These are phyloP conservation scores for Isaurus tuberculatus DNA, from an alignment of 92 coral and sea anemone species.

Conservation along the genomic window DNA sequence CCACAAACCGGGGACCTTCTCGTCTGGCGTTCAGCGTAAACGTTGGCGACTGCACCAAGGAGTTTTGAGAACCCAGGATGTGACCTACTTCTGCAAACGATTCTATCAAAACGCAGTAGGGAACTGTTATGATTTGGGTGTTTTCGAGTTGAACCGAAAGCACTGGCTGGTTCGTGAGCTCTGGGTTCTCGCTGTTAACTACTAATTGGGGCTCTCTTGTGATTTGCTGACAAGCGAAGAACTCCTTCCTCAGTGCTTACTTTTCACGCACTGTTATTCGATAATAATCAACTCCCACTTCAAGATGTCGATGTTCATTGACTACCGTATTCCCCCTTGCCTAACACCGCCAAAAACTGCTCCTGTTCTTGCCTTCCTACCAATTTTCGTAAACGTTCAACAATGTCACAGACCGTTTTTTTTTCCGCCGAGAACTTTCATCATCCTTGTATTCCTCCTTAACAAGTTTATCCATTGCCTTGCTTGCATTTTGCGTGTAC, in stretches of 20 bases:
- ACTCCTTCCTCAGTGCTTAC: neutral
- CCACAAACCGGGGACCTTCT: constrained; percentile 43
- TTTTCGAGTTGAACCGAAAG: constrained; percentile 27
- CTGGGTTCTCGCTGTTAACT: neutral
- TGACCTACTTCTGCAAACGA: neutral
- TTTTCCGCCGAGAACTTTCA: neutral
- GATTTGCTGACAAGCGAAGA: neutral
- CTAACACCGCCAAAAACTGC: constrained; percentile 17
- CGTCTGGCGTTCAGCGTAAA: neutral
- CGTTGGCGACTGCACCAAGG: constrained; percentile 25
- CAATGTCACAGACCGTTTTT: constrained; percentile 1
- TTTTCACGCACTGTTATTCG: neutral
- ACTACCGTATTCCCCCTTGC: constrained; percentile 20
- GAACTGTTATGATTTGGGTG: constrained; percentile 41
- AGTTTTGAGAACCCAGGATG: constrained; percentile 23
- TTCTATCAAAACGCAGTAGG: constrained; percentile 8
- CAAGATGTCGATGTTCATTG: constrained; percentile 6
- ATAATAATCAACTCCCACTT: neutral
- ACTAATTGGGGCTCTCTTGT: neutral
- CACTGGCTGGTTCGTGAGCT: neutral
- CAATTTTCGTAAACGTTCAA: neutral
- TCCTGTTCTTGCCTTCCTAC: constrained; percentile 5
- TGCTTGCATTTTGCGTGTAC: constrained; percentile 64
- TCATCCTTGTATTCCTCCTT: constrained; percentile 35
- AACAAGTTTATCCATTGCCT: constrained; percentile 55